These are phyloP conservation scores for Mus caroli DNA, from an alignment of 2,797 vertebrate genomes.

Conservation along the genomic window DNA sequence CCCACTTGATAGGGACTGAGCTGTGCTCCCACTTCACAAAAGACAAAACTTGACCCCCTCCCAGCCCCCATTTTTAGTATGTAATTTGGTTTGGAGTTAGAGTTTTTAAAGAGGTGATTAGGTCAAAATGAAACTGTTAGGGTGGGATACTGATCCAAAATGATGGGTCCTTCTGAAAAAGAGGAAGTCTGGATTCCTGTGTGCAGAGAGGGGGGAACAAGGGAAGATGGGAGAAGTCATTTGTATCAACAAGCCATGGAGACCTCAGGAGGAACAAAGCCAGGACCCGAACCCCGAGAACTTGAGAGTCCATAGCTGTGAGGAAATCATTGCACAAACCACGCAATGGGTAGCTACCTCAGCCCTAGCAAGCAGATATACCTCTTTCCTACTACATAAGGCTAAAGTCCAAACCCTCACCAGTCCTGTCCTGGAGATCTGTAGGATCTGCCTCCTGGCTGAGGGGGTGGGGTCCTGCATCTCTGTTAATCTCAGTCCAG, in stretches of 20 bases:
- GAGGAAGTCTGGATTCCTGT: background rate
- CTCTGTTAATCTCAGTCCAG: background rate
- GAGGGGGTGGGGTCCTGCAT: too few relatives aligned
- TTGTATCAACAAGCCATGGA: background rate
- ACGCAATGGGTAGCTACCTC: background rate
- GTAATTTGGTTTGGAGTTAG: background rate
- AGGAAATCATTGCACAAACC: background rate
- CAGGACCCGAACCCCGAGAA: background rate
- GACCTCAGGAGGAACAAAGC: background rate
- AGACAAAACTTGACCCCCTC: background rate
- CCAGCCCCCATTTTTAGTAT: background rate
- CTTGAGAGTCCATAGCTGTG: background rate
- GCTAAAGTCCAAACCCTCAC: background rate
- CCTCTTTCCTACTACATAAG: background rate
- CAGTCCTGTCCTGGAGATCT: background rate
- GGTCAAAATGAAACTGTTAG: background rate
- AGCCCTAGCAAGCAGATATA: background rate
- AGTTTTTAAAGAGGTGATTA: constrained; percentile 33
- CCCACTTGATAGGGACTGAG: background rate
- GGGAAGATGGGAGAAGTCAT: background rate
- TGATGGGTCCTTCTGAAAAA: background rate
- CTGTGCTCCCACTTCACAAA: background rate
- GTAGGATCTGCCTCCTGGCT: background rate
- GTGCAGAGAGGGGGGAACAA: fast-evolving
- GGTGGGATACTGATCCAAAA: background rate